These are phyloP conservation scores for Phoenicopterus ruber DNA, from an alignment of 2,113 vertebrate species.

Conservation along the genomic window DNA sequence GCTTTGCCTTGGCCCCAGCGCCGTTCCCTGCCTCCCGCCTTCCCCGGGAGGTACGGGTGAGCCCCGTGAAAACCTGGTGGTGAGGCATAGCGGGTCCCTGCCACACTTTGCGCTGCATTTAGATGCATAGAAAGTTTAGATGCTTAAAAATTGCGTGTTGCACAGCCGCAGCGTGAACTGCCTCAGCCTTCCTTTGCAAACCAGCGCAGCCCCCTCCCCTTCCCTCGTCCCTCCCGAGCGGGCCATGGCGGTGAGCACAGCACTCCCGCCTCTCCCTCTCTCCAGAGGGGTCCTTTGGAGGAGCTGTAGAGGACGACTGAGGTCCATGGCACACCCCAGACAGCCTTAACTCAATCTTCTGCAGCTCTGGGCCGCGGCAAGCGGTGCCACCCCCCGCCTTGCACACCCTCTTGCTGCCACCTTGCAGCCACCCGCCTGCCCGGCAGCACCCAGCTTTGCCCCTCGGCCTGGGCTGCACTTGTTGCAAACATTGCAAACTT, in stretches of 20 bases:
- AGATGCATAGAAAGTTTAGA: neutral
- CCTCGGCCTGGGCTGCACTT: neutral
- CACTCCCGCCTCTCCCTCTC: neutral
- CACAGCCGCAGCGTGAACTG: rapidly evolving
- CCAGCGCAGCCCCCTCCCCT: rapidly evolving
- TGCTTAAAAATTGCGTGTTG: rapidly evolving
- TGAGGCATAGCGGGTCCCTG: neutral
- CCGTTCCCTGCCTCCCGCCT: neutral
- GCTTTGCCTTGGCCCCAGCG: neutral
- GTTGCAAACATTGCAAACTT: neutral
- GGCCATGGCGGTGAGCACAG: neutral
- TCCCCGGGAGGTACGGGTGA: rapidly evolving
- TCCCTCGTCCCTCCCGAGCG: neutral
- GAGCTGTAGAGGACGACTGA: neutral
- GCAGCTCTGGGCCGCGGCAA: neutral
- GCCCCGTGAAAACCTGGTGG: neutral
- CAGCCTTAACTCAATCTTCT: no score
- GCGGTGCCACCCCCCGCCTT: neutral
- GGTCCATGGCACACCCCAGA: no score
- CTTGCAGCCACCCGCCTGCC: neutral
- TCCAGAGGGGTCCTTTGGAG: neutral
- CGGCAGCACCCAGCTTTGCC: neutral
- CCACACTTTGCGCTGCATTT: rapidly evolving
- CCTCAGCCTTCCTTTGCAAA: neutral
- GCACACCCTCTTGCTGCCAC: neutral